Evolutionary conservation across 1,140 invertebrate species (phyloP).

Genomic region (Ostrea edulis): DNA sequence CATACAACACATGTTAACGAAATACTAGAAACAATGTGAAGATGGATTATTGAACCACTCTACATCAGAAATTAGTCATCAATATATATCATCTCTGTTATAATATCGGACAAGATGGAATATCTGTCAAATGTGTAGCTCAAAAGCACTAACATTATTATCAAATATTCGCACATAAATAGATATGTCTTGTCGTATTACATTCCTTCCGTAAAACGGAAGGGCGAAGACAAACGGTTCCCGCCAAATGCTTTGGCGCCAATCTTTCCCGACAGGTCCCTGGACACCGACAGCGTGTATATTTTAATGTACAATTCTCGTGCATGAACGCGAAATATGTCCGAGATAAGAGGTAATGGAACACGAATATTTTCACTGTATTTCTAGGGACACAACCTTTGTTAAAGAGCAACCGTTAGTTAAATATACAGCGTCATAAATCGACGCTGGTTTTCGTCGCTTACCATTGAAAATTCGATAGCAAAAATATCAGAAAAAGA

Average conservation of each 20-base stretch:
- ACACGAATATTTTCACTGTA: not conserved
- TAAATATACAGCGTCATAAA: not conserved
- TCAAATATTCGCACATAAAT: slow-evolving; percentile 28
- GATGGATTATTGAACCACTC: no score
- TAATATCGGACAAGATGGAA: slow-evolving; percentile 9
- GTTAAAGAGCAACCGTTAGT: not conserved
- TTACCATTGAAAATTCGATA: not conserved
- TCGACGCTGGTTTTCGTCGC: not conserved
- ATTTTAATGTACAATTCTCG: slow-evolving; percentile 14
- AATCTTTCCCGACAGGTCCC: not conserved
- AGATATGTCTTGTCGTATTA: slow-evolving; percentile 2
- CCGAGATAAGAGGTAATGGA: not conserved
- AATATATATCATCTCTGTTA: not conserved
- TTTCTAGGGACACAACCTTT: not conserved
- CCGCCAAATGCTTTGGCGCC: slow-evolving; percentile 20
- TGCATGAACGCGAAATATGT: not conserved
- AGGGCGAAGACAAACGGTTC: not conserved
- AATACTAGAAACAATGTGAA: no score
- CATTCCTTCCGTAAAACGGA: not conserved
- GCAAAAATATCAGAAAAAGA: not conserved
- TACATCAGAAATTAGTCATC: slow-evolving; percentile 3
- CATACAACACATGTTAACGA: no score
- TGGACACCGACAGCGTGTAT: not conserved
- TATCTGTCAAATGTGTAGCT: slow-evolving; percentile 16
- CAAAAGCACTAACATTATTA: slow-evolving; percentile 12